A percentile compares a stretch with the other conserved stretches of the same genome.
phyloP scores from a whole-genome alignment of 2,888 invertebrate species.

The Eueremaeus valkanovi region DNA sequence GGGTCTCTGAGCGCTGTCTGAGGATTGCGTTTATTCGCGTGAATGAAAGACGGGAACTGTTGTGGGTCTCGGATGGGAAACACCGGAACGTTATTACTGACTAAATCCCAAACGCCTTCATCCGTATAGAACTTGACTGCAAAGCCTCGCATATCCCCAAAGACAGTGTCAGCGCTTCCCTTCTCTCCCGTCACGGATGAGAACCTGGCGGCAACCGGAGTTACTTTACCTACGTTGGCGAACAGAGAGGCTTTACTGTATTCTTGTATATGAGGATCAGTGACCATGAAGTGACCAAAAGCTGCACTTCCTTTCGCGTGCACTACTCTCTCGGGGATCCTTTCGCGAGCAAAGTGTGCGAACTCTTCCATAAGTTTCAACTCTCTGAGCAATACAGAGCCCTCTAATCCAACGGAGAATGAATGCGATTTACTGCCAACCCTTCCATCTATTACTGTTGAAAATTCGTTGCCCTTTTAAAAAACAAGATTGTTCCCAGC shows the following conservation, averaged over 20 bases:
- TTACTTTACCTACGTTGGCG: conserved; percentile 69
- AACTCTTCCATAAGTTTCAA: no score
- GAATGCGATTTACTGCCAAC: no score
- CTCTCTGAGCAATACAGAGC: no score
- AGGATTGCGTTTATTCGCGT: conserved; percentile 94
- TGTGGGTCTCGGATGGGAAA: conserved; percentile 87
- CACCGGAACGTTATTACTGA: conserved; percentile 82
- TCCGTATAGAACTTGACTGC: conserved; percentile 90
- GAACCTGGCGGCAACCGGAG: conserved; percentile 72
- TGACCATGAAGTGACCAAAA: conserved; percentile 80
- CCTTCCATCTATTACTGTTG: no score
- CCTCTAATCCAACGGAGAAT: no score
- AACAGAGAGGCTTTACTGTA: conserved; percentile 75
- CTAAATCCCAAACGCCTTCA: conserved; percentile 82
- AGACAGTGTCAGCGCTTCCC: conserved; percentile 79
- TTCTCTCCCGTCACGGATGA: conserved; percentile 78
- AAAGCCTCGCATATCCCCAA: conserved; percentile 85
- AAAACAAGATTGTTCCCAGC: no score
- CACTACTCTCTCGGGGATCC: conserved; percentile 92
- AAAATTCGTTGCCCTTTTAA: no score
- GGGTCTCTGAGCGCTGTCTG: conserved; percentile 74
- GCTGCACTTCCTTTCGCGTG: conserved; percentile 91
- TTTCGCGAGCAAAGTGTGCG: conserved; percentile 65
- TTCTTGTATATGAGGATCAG: conserved; percentile 70
- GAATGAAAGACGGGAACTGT: conserved; percentile 89